phyloP scores from a whole-genome alignment of 2,888 invertebrate species.

The Epicampocera succincta region DNA sequence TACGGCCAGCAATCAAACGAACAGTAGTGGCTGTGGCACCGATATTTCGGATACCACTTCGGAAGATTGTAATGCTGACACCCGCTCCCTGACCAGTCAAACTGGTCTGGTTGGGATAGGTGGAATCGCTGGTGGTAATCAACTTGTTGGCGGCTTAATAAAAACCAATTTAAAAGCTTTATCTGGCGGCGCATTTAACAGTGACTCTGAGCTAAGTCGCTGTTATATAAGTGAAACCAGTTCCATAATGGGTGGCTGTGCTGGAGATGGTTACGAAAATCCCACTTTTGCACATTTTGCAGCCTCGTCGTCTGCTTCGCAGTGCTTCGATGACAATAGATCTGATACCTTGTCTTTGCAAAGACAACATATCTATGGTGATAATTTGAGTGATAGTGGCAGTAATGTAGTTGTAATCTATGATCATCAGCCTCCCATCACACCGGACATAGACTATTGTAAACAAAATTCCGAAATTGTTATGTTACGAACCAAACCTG shows the following conservation, averaged over 20 bases:
- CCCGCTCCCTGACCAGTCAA: conserved; percentile 67
- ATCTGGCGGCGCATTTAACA: conserved; percentile 74
- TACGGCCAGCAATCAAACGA: conserved; percentile 77
- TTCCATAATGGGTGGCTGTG: conserved; percentile 77
- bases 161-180: conserved; percentile 60
- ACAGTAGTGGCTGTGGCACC: conserved; percentile 79
- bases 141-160: conserved; percentile 31
- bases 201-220: conserved; percentile 80
- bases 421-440: conserved; percentile 80
- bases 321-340: conserved; percentile 70
- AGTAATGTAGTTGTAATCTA: conserved; percentile 80
- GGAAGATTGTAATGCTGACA: conserved; percentile 76
- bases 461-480: conserved; percentile 81
- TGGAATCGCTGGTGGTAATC: conserved; percentile 12
- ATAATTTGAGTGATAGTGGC: conserved; percentile 73
- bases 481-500: conserved; percentile 80
- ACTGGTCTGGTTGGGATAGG: conserved; percentile 43
- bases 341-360: conserved; percentile 72
- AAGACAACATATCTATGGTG: conserved; percentile 73
- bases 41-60: conserved; percentile 79
- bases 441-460: conserved; percentile 80
- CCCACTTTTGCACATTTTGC: conserved; percentile 81
- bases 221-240: conserved; percentile 81
- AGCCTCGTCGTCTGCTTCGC: conserved; percentile 64
- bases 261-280: conserved; percentile 79